phyloP scores from a whole-genome alignment of 2,888 invertebrate genomes.

The Carcina quercana region DNA sequence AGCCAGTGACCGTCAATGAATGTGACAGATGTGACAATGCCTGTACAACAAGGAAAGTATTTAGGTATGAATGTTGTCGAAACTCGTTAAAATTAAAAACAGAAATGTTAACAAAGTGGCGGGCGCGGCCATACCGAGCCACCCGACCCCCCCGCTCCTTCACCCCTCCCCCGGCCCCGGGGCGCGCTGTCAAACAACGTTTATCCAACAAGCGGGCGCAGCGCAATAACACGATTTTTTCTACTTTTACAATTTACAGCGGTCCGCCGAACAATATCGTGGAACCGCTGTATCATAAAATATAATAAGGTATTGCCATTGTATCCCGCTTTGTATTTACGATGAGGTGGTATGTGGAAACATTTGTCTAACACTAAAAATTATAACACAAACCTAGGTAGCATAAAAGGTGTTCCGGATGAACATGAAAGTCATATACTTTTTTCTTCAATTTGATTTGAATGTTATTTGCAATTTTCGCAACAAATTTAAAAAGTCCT shows the following conservation, averaged over 20 bases:
- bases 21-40: no score
- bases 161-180: slow-evolving; percentile 19
- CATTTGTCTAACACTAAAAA: slow-evolving; percentile 10
- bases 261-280: slow-evolving; percentile 39
- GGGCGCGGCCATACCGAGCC: slow-evolving; percentile 32
- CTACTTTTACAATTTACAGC: slow-evolving; percentile 49
- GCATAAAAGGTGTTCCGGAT: no score
- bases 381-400: no score
- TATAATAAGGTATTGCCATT: no score
- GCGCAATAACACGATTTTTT: slow-evolving; percentile 56
- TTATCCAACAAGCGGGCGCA: slow-evolving; percentile 55
- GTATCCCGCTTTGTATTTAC: slow-evolving; percentile 3
- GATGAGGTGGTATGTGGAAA: slow-evolving; percentile 35
- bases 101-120: slow-evolving; percentile 47
- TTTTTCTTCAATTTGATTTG: no score
- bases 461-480: no score
- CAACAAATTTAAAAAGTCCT: no score
- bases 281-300: slow-evolving; percentile 20
- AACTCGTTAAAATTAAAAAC: slow-evolving; percentile 42
- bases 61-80: no score
- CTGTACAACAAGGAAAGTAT: no score
- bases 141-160: slow-evolving; percentile 16
- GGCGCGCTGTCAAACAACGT: slow-evolving; percentile 58
- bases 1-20: no score
- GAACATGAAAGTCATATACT: no score